These are phyloP conservation scores for Monodelphis domestica DNA, from an alignment of 2,797 vertebrate genomes.

Conservation along the genomic window DNA sequence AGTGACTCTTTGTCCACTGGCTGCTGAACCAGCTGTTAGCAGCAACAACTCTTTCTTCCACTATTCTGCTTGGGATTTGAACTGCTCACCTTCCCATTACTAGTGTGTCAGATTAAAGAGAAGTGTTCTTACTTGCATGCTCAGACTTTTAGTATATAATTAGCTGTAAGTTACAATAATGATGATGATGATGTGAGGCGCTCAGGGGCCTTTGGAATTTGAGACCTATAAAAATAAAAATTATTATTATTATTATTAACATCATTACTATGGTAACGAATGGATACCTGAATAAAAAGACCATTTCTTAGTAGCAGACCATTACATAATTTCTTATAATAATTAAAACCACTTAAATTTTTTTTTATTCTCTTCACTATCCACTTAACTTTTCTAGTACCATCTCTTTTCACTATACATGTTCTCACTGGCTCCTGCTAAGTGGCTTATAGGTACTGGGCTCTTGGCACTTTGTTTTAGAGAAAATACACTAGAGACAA, in stretches of 20 bases:
- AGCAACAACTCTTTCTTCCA: background rate
- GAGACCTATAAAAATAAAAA: slow-evolving; percentile 72
- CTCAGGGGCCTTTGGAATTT: slow-evolving; percentile 74
- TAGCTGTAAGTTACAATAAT: slow-evolving; percentile 72
- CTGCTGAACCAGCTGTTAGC: background rate
- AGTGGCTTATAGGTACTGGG: slow-evolving; percentile 34
- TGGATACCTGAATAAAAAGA: slow-evolving; percentile 66
- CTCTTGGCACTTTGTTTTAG: slow-evolving; percentile 53
- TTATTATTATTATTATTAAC: slow-evolving; percentile 70
- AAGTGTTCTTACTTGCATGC: slow-evolving; percentile 56
- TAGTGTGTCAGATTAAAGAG: slow-evolving; percentile 60
- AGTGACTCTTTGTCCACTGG: background rate
- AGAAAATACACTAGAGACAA: slow-evolving; percentile 61
- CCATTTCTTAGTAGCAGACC: slow-evolving; percentile 62
- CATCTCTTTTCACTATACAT: background rate
- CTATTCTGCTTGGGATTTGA: slow-evolving; percentile 51
- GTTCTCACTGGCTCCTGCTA: slow-evolving; percentile 53
- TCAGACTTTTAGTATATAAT: slow-evolving; percentile 65
- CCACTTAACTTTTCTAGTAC: background rate
- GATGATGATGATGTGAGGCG: slow-evolving; percentile 64
- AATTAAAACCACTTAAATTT: slow-evolving; percentile 66
- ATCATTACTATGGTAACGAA: slow-evolving; percentile 75
- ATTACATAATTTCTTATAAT: slow-evolving; percentile 37
- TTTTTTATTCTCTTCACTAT: slow-evolving; percentile 30
- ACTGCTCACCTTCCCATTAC: slow-evolving; percentile 53